phyloP scores from a whole-genome alignment of 2,888 invertebrate genomes.

The Meghimatium bilineatum region DNA sequence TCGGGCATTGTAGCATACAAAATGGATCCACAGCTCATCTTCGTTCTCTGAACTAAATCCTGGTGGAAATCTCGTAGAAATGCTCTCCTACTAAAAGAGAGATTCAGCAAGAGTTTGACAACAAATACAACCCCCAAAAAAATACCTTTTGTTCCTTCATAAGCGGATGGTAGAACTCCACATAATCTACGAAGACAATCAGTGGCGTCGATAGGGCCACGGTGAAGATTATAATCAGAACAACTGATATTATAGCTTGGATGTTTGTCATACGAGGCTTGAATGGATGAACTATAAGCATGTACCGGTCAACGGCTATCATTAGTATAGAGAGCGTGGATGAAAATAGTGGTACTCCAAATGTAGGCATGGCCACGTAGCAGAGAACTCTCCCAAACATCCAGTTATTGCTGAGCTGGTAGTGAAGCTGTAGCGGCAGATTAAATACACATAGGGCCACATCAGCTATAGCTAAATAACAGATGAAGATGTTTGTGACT shows the following conservation, averaged over 20 bases:
- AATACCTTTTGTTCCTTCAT: constrained; percentile 61
- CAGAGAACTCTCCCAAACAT: constrained; percentile 73
- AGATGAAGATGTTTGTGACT: constrained; percentile 75
- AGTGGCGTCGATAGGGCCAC: constrained; percentile 70
- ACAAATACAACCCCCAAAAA: too few species aligned
- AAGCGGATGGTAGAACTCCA: constrained; percentile 53
- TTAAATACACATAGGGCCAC: constrained; percentile 74
- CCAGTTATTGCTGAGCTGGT: constrained; percentile 74
- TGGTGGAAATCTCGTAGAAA: too few species aligned
- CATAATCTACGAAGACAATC: constrained; percentile 62
- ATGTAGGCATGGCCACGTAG: constrained; percentile 72
- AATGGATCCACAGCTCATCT: too few species aligned
- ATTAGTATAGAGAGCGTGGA: constrained; percentile 73
- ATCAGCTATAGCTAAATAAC: constrained; percentile 73
- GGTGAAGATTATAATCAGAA: constrained; percentile 63
- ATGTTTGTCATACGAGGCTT: constrained; percentile 64
- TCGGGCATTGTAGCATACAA: too few species aligned
- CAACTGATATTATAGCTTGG: constrained; percentile 64
- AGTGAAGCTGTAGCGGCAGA: constrained; percentile 75
- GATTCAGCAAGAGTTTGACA: too few species aligned
- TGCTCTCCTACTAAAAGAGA: too few species aligned
- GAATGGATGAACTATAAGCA: constrained; percentile 75
- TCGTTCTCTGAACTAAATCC: too few species aligned
- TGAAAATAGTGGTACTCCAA: constrained; percentile 74
- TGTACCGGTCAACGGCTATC: constrained; percentile 75